A percentile compares a stretch with the other conserved stretches of the same genome.
Evolutionary conservation across 2,888 invertebrate genomes (phyloP).

Genomic region (Limenitis camilla): DNA sequence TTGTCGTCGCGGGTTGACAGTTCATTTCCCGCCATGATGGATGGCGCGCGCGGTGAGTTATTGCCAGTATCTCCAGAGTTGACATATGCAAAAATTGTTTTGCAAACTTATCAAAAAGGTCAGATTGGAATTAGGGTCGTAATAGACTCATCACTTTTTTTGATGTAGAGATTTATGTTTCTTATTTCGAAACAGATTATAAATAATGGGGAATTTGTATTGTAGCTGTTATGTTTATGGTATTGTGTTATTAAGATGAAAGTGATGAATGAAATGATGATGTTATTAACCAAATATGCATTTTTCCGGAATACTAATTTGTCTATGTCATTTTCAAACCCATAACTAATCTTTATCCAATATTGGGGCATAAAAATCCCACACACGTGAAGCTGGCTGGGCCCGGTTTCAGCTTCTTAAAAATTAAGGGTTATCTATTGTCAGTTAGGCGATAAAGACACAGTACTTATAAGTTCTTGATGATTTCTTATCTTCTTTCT

Average conservation of each 20-base stretch:
- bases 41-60: conserved; percentile 58
- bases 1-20: conserved; percentile 57
- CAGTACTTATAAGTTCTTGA: too few relatives aligned
- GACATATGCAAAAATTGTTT: conserved; percentile 75
- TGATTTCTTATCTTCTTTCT: too few relatives aligned
- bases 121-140: conserved; percentile 45
- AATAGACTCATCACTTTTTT: conserved; percentile 51
- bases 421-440: too few relatives aligned
- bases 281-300: too few relatives aligned
- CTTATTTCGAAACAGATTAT: conserved; percentile 2
- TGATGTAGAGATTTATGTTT: conserved; percentile 27
- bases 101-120: conserved; percentile 64
- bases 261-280: too few relatives aligned
- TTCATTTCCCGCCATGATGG: conserved; percentile 70
- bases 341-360: too few relatives aligned
- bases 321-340: too few relatives aligned
- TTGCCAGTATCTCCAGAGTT: conserved; percentile 53
- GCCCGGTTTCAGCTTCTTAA: too few relatives aligned
- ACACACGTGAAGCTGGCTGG: too few relatives aligned
- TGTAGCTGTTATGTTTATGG: not conserved
- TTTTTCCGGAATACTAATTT: too few relatives aligned
- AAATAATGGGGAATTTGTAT: conserved; percentile 2
- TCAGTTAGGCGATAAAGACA: too few relatives aligned
- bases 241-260: not conserved
- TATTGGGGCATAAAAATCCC: too few relatives aligned